Conservation (phyloP, 2,113 vertebrate genomes). For the Rutilus rutilus region DNA sequence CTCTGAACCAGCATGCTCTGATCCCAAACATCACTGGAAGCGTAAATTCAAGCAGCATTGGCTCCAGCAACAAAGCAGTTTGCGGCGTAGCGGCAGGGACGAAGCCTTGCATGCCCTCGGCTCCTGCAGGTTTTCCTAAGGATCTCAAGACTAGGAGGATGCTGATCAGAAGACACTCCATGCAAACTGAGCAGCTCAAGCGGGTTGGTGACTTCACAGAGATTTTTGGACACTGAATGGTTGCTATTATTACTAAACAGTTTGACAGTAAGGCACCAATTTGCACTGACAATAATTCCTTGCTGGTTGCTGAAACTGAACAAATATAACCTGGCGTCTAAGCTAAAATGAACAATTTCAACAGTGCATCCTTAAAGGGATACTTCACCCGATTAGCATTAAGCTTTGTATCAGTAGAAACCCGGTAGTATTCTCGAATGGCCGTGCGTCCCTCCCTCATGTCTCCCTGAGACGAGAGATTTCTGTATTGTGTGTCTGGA, state of each 20-base stretch:
- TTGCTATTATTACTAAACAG: not conserved
- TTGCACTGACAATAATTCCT: not conserved
- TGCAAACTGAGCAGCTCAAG: constrained; percentile 88
- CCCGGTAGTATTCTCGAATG: too few relatives aligned
- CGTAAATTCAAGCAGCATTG: constrained; percentile 46
- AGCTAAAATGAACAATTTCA: not conserved
- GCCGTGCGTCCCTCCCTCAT: too few relatives aligned
- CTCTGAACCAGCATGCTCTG: constrained; percentile 75
- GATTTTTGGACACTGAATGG: constrained; percentile 59
- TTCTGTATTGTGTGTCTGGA: too few relatives aligned
- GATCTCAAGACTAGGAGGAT: constrained; percentile 79
- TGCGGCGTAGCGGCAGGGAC: constrained; percentile 72
- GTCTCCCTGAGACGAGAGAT: too few relatives aligned
- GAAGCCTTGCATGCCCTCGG: constrained; percentile 76
- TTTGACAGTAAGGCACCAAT: not conserved
- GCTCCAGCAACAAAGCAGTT: constrained; percentile 61
- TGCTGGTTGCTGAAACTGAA: not conserved
- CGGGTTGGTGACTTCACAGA: constrained; percentile 77
- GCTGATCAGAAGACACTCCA: constrained; percentile 86
- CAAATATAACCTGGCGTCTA: not conserved
- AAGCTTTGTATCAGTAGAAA: too few relatives aligned
- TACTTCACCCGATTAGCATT: too few relatives aligned
- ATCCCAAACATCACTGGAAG: constrained; percentile 64
- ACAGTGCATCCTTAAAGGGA: not conserved
- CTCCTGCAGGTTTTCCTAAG: constrained; percentile 79